Conservation (phyloP, 64 coral and sea anemone species). For the Pachyseris speciosa region DNA sequence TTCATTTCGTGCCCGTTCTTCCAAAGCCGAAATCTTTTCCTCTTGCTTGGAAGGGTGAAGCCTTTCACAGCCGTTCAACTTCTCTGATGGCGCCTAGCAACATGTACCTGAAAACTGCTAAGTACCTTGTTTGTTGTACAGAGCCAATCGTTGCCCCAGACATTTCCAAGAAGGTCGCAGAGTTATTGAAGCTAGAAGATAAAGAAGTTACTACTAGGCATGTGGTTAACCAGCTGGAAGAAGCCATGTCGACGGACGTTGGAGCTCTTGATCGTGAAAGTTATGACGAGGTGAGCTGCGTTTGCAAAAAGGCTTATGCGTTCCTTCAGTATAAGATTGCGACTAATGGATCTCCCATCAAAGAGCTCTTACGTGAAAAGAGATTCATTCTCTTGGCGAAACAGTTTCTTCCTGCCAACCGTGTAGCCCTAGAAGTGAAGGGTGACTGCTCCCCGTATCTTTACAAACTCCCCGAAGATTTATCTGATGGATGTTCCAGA, state of each 20-base stretch:
- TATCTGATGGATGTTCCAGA: neutral
- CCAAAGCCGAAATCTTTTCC: conserved; percentile 73
- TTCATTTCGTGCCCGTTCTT: conserved; percentile 72
- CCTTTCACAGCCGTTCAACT: neutral
- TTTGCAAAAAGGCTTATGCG: conserved; percentile 43
- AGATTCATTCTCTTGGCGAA: conserved; percentile 52
- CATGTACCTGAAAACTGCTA: conserved; percentile 4
- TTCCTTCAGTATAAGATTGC: conserved; percentile 27
- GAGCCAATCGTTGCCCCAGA: conserved; percentile 8
- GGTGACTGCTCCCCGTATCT: conserved; percentile 50
- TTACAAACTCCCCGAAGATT: conserved; percentile 7
- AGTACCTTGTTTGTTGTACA: conserved; percentile 70
- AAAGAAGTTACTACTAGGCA: conserved; percentile 11
- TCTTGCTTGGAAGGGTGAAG: conserved; percentile 77
- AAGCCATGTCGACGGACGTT: neutral
- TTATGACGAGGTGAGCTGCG: neutral
- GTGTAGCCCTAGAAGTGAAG: conserved; percentile 29
- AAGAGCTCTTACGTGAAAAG: neutral
- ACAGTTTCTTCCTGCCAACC: neutral
- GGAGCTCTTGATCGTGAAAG: neutral
- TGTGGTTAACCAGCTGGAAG: conserved; percentile 31
- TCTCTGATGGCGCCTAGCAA: conserved; percentile 34
- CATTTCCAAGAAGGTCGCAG: neutral
- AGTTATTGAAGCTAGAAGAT: neutral
- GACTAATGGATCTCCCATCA: neutral